Evolutionary conservation across 2,888 invertebrate genomes (phyloP), one percentile per base, ranked within the genome.

Genomic region (Hecatera dysodea): DNA sequence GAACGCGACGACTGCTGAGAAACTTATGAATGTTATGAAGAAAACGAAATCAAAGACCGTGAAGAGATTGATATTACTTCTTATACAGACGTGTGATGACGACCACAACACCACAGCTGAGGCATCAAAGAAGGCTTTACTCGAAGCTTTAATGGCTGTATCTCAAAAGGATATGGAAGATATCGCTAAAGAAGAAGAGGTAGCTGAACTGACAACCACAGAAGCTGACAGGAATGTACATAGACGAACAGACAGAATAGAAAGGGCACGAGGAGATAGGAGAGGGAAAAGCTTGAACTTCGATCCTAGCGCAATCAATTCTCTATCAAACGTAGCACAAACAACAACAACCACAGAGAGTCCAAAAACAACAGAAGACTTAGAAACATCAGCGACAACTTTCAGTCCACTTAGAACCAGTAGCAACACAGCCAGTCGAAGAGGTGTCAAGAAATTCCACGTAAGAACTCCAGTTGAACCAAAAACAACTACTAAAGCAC

Each of bases 21-120:
- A 98, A 81, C 94, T 98, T 67, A 97, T 98, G 96, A 97, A 97
- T 75, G 98, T 98, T 50, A 98, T 98, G 98, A 97, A 97, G 87
- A 97, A 98, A 89, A 98, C 98, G 0, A 97, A 97, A 81, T 98
- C 98, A 81, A 97, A 97, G 69, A 97, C 97, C 0, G 98, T 98
- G 0, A 96, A 97, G 62, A 96, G 98, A 78, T 93, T 98, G 42
- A 97, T 98, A 70, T 93, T 98, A 42, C 91, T 98, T 36, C 93
- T 98, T 72, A 98, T 98, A 27, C 98, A 97, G 86, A 98, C 98
- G 70, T 98, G 98, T 88, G 97, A 97, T 83, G 97, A 97, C 63
- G 97, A 97, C 85, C 97, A 97, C 86, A 97, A 97, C 84, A 97
- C 97, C 66, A 97, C 97, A 0, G 96, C 97, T 78, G 97, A 98